Evolutionary conservation across 2,888 invertebrate genomes (phyloP), one percentile per base, ranked within the genome.

Genomic region (Drosophila nr. perissopoda): DNA sequence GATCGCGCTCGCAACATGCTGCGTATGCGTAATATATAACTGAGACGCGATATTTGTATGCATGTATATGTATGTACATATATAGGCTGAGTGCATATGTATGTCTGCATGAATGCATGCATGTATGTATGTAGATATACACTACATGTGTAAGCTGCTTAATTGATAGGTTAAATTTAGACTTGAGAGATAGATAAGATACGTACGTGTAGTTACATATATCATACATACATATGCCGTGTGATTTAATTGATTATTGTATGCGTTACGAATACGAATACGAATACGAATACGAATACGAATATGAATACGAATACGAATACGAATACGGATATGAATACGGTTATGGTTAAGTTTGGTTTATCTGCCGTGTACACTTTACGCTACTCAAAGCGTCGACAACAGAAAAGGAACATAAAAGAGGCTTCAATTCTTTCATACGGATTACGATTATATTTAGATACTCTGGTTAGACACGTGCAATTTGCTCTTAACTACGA

Each of bases 381-480:
- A 68, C 59, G 73, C 61, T 79, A 81, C 61, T 53, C 38, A 61
- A 73, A 67, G 66, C 64, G 53, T 52, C 49, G 69, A 57, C 25
- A 77, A 67, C 33, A 64, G 29, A 69, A 33, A 56, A 60, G 42
- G 40, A 61, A 67, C 11, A 74, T 62, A 57, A 48, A 59, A 42
- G 51, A 76, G 80, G 69, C 60, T 56, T 76, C 57, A 69, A 64
- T 58, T 59, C 33, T 11, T 51, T 40, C 25, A 63, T 60, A 78
- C 64, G 69, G 74, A 52, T 82, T 45, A 82, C 64, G 66, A 62
- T 53, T 80, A 66, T 58, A 34, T 48, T 63, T 70, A 53, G 51
- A 53, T 73, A 80, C 73, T 73, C 78, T 73, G 77, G 52, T 63
- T 73, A 71, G 79, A 71, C 82, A 89, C 87, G 90, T 85, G 90